Conservation (phyloP, 2,888 invertebrate genomes). For the Lasioglossum figueresi region DNA sequence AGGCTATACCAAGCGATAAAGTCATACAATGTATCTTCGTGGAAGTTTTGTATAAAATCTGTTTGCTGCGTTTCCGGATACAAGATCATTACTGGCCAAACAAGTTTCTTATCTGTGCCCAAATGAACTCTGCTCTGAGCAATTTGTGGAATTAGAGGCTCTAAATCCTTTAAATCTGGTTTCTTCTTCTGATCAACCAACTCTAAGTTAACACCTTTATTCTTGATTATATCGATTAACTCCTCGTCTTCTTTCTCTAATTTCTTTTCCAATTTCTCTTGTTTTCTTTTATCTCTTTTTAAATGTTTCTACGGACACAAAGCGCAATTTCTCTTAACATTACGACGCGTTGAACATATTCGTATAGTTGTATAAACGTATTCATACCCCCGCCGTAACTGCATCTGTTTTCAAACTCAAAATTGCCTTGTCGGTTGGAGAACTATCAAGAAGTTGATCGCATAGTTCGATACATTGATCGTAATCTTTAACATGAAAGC, state of each 20-base stretch:
- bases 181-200: slow-evolving; percentile 84
- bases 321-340: not conserved
- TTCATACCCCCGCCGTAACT: slow-evolving; percentile 84
- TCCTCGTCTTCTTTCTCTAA: slow-evolving; percentile 83
- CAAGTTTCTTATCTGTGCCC: slow-evolving; percentile 86
- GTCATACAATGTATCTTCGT: slow-evolving; percentile 88
- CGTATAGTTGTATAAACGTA: not conserved
- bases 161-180: slow-evolving; percentile 85
- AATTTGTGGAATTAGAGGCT: slow-evolving; percentile 88
- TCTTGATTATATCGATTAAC: slow-evolving; percentile 84
- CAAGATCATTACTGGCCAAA: slow-evolving; percentile 95
- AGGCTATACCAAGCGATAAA: slow-evolving; percentile 60
- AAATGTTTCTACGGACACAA: slow-evolving; percentile 83
- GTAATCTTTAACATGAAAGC: slow-evolving; percentile 88
- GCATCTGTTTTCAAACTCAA: slow-evolving; percentile 86
- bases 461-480: slow-evolving; percentile 91
- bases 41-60: slow-evolving; percentile 93
- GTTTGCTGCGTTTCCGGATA: slow-evolving; percentile 95
- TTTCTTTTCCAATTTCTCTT: slow-evolving; percentile 84
- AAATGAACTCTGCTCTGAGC: slow-evolving; percentile 88
- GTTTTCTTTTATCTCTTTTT: slow-evolving; percentile 86
- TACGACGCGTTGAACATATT: slow-evolving; percentile 5
- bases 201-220: slow-evolving; percentile 83
- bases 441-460: slow-evolving; percentile 87
- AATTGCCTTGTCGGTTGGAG: slow-evolving; percentile 86